Base-by-base conservation (phyloP, 1,140 invertebrate genomes). In the Steinernema khuongi region DNA sequence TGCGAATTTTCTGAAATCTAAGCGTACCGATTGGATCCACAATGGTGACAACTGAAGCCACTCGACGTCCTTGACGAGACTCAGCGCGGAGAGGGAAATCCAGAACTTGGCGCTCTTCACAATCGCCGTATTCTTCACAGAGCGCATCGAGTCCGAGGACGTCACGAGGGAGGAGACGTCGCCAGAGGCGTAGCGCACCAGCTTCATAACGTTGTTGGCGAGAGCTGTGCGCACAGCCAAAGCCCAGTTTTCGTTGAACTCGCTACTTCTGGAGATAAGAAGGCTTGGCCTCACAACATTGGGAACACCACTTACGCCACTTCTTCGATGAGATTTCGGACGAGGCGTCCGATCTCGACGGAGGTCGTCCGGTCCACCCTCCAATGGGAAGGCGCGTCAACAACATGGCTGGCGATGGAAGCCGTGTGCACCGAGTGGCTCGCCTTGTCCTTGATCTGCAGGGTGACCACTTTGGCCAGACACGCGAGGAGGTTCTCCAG, bases 61-160 rank as follows among this genome's bases (percentile, higher is more conserved):
- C 31, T 68, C 67, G 32, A 76, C 71, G 68, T 83, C 81, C 31
- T 69, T 74, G 18, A 83, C 73, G 0, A 97, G 92, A 87, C 94
- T 95, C 0, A 98, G 88, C 0, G 95, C 93, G 31, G 94, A 93
- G 31, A 98, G 86, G 0, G 94, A 91, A 67, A 97, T 85, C 96
- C 96, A 99, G 7, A 83, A 83, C 41, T 79, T 67, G 96, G 86
- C 50, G 50, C 50, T 60, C 50, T 60, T 60, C 50, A 60, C 50
- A 22, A 60, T 60, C 11, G 50, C 50, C 22, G 50, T 60, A 22
- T 60, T 60, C 50, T 60, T 60, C 50, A 60, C 19, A 86, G 73
- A 14, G 77, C 75, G 36, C 71, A 67, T 1, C 93, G 91, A 67
- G 90, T 91, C 78, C 89, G 89, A 33, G 95, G 88, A 86, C 93